Base-by-base conservation (phyloP, 2,888 invertebrate species). In the Netelia virgata region DNA sequence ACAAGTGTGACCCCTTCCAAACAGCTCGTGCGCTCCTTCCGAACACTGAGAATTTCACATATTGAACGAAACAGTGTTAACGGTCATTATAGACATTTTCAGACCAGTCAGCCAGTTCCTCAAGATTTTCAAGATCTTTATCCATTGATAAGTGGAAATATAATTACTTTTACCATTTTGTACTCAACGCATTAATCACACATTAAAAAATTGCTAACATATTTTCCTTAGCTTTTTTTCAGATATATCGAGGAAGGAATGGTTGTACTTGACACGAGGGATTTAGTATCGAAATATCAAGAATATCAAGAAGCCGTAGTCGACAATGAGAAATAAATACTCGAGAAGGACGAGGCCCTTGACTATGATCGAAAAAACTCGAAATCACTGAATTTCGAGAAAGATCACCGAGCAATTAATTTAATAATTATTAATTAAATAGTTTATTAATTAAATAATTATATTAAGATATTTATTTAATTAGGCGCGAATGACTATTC, bases 21-120 rank as follows among this genome's bases (percentile, higher is more conserved):
- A 36, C 36, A 36, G 36, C 36, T 6, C 6, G 36, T 36, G 36
- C 36, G 36, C 36, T 36, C 36, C 36, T 36, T 36, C 36, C 36
- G 36, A 36, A 36, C 36, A 36, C 36, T 36, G 28, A 57, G 57
- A 14, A 14, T 57, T 95, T 78, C 78, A 14, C 78, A 78, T 59
- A 78, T 83, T n/a, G 83, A 78, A 36, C n/a, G 83, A 73, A 36
- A 36, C 50, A 78, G 78, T 55, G 74, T 36, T 53, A 2, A 78
- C 83, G n/a, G 43, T 78, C 14, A 83, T 83, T 36, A 73, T 74
- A 66, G 83, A 83, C 36, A 43, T 83, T 11, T 83, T 83, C n/a
- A 78, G 78, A 28, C 68, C 78, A 3, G 72, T 78, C 61, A 55
- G 55, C 23, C 78, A 78, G 63, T 83, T 69, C 57, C 59, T 61